These are phyloP conservation scores for Hirtodrosophila trivittata DNA, from an alignment of 2,888 invertebrate genomes.

Conservation along the genomic window DNA sequence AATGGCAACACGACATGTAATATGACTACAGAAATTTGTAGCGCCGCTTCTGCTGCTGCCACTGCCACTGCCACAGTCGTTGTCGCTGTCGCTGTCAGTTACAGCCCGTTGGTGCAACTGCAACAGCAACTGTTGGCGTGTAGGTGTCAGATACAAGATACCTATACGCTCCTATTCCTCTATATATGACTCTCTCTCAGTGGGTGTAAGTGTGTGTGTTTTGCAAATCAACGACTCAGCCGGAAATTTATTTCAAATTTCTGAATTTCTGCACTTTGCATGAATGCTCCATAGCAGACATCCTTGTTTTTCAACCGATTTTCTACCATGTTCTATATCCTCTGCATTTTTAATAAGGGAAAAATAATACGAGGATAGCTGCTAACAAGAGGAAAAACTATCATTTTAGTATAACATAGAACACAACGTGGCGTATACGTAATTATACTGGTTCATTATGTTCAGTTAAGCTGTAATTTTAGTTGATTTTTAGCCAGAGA, in stretches of 20 bases:
- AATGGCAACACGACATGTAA: slow-evolving; percentile 61
- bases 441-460: slow-evolving; percentile 40
- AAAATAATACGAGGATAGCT: slow-evolving; percentile 26
- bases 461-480: slow-evolving; percentile 27
- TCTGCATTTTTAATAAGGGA: slow-evolving; percentile 59
- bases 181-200: not conserved
- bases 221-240: slow-evolving; percentile 70
- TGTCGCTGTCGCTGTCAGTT: slow-evolving; percentile 11
- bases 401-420: slow-evolving; percentile 4
- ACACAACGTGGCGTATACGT: slow-evolving; percentile 41
- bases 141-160: slow-evolving; percentile 63
- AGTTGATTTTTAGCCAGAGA: no score
- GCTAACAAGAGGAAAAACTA: no score
- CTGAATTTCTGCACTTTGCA: slow-evolving; percentile 49
- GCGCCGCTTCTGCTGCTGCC: slow-evolving; percentile 31
- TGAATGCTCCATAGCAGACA: slow-evolving; percentile 16
- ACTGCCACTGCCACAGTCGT: not conserved
- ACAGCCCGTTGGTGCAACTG: slow-evolving; percentile 19
- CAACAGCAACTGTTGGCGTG: slow-evolving; percentile 49
- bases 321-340: slow-evolving; percentile 24
- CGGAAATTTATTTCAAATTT: slow-evolving; percentile 78
- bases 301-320: no score
- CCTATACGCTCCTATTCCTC: slow-evolving; percentile 15
- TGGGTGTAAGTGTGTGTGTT: slow-evolving; percentile 23
- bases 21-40: slow-evolving; percentile 62